Conservation (phyloP, 1,140 invertebrate species). For the Drosophila rhopaloa region DNA sequence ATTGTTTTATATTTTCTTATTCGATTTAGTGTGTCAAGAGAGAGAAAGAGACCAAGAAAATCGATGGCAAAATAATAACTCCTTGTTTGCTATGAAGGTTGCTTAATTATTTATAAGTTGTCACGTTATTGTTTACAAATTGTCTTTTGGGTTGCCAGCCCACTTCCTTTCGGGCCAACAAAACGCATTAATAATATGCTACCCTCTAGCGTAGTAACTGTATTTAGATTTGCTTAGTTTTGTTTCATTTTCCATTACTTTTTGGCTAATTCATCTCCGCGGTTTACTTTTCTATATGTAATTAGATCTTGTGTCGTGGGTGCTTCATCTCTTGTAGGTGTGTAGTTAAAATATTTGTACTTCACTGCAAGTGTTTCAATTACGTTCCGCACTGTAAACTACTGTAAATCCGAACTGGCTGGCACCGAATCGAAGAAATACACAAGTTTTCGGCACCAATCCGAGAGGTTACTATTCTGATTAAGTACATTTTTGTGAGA, state of each 20-base stretch:
- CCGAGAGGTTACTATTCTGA: constrained; percentile 1
- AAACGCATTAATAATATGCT: constrained; percentile 55
- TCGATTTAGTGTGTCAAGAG: constrained; percentile 64
- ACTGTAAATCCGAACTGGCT: constrained; percentile 8
- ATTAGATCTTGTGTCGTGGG: constrained; percentile 29
- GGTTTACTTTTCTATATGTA: constrained; percentile 41
- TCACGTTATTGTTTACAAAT: constrained; percentile 37
- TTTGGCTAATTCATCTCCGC: constrained; percentile 70
- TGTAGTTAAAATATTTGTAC: constrained; percentile 73
- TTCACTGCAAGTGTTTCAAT: constrained; percentile 75
- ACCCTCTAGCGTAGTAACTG: constrained; percentile 61
- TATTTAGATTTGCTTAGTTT: constrained; percentile 52
- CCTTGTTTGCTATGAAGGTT: constrained; percentile 64
- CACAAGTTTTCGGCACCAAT: constrained; percentile 4
- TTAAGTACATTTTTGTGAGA: constrained; percentile 27
- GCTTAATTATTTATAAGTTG: constrained; percentile 66
- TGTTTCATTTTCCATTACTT: constrained; percentile 36
- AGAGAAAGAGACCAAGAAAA: constrained; percentile 46
- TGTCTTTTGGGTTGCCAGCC: constrained; percentile 22
- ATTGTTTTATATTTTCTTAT: constrained; percentile 78
- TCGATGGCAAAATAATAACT: constrained; percentile 49
- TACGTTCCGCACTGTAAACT: constrained; percentile 45
- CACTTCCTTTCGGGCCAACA: constrained; percentile 7
- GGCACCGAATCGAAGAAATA: constrained; percentile 9
- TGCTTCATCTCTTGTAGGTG: constrained; percentile 30